Base-by-base conservation (phyloP, 2,888 invertebrate species). In the Agrochola circellaris region DNA sequence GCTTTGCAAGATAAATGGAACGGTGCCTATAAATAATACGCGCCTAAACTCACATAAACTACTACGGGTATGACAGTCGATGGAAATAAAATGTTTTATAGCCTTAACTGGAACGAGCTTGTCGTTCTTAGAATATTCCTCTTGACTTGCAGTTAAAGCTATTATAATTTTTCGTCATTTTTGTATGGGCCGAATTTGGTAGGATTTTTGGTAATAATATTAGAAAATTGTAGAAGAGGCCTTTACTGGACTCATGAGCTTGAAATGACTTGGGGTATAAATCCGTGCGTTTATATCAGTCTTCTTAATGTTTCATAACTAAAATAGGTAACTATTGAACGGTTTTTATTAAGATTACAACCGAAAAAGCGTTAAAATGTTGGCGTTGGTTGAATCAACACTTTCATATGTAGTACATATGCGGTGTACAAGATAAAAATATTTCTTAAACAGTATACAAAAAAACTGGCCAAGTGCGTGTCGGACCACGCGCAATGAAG, bases 1-100 rank as follows among this genome's bases (percentile, higher is more conserved):
- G 82, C 78, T 81, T 83, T 82, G 66, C 71, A 79, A 85, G 87
- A 87, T 87, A 88, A 84, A 88, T 87, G 84, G 75, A 74, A 72
- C 71, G 74, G 73, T 42, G 34, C 58, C 77, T 81, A 88, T 87
- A 88, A 87, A 88, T 88, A 86, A 83, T 78, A 82, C 75, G 75
- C 77, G 81, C 80, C 89, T 87, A 86, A 87, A 85, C 79, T 83
- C 82, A 79, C 84, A 87, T 88, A 87, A 88, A 88, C 85, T 86
- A 89, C 85, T 81, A 56, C 65, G 73, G 71, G 78, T 82, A 85
- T 82, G 86, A 84, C 85, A 86, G 75, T 81, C 88, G 85, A 88
- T 88, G 81, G 86, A 89, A 86, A 88, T 89, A 87, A 86, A 88
- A 87, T 88, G 82, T 84, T 88, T 87, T 88, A 87, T 88, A 86